phyloP scores from a whole-genome alignment of 2,113 vertebrate species.

The Tetrax tetrax region DNA sequence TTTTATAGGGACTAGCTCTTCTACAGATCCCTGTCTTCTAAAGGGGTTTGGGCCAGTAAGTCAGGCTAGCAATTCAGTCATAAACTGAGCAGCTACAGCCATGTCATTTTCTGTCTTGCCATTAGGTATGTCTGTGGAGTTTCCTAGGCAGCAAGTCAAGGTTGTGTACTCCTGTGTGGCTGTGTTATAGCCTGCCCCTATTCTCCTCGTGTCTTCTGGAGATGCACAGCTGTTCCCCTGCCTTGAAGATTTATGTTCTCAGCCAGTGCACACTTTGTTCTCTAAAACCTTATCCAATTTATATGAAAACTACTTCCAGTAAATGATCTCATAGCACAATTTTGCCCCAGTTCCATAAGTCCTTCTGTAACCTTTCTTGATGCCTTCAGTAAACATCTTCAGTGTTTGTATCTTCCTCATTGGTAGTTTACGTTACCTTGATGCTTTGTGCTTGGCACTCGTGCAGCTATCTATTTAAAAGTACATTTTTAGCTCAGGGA shows the following conservation, averaged over 20 bases:
- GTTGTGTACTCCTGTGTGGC: background rate
- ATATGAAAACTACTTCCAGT: background rate
- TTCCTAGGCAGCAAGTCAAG: background rate
- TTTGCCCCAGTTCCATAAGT: background rate
- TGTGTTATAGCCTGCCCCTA: background rate
- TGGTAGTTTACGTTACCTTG: background rate
- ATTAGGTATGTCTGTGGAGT: background rate
- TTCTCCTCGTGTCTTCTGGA: background rate
- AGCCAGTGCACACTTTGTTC: background rate
- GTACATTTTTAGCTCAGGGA: constrained; percentile 32
- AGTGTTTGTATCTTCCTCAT: background rate
- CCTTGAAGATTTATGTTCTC: background rate
- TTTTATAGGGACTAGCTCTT: background rate
- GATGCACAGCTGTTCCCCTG: background rate
- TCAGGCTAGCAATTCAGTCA: background rate
- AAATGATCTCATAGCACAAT: background rate
- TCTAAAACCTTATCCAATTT: background rate
- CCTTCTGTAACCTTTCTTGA: background rate
- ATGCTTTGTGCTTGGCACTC: background rate
- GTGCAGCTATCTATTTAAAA: constrained; percentile 39
- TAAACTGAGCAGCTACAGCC: background rate
- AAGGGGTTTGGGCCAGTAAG: background rate
- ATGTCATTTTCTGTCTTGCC: background rate
- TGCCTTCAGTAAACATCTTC: background rate
- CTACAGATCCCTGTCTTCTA: background rate